Percentiles rank a stretch among this genome's conserved stretches.
Evolutionary conservation across 1,140 invertebrate genomes (phyloP).

Genomic region (Drosophila pachea): DNA sequence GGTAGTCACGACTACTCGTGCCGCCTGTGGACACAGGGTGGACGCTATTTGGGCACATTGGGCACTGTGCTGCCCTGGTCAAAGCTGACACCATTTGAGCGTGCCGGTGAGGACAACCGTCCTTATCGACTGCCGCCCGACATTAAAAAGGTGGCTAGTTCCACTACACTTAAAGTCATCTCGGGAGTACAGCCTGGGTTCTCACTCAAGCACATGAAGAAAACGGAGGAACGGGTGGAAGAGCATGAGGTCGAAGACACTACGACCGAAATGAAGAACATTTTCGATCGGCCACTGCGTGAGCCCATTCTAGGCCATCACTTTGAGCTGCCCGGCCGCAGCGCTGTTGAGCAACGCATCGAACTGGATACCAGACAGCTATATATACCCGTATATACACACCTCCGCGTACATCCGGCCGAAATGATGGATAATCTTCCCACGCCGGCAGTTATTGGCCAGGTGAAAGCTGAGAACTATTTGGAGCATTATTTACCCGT

Average conservation of each 20-base stretch:
- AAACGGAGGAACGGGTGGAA: constrained; percentile 47
- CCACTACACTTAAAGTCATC: constrained; percentile 83
- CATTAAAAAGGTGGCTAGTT: constrained; percentile 83
- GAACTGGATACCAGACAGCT: constrained; percentile 80
- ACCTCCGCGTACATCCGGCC: constrained; percentile 80
- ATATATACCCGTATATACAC: constrained; percentile 82
- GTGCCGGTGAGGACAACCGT: constrained; percentile 69
- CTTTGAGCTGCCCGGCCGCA: constrained; percentile 76
- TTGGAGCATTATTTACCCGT: constrained; percentile 51
- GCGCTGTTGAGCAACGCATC: constrained; percentile 73
- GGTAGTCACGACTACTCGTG: constrained; percentile 86
- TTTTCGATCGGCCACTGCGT: constrained; percentile 79
- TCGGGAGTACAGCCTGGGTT: constrained; percentile 52
- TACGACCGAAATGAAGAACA: constrained; percentile 65
- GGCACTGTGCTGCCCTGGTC: constrained; percentile 83
- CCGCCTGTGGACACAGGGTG: constrained; percentile 84
- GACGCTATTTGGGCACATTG: constrained; percentile 85
- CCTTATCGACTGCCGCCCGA: constrained; percentile 82
- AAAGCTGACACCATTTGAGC: constrained; percentile 79
- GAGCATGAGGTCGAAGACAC: constrained; percentile 13
- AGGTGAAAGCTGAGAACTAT: constrained; percentile 60
- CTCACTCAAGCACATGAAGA: constrained; percentile 16
- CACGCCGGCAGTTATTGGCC: constrained; percentile 79
- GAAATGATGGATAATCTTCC: constrained; percentile 78
- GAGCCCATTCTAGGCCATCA: constrained; percentile 79